phyloP scores from a whole-genome alignment of 2,888 invertebrate genomes.

The Limnephilus rhombicus region DNA sequence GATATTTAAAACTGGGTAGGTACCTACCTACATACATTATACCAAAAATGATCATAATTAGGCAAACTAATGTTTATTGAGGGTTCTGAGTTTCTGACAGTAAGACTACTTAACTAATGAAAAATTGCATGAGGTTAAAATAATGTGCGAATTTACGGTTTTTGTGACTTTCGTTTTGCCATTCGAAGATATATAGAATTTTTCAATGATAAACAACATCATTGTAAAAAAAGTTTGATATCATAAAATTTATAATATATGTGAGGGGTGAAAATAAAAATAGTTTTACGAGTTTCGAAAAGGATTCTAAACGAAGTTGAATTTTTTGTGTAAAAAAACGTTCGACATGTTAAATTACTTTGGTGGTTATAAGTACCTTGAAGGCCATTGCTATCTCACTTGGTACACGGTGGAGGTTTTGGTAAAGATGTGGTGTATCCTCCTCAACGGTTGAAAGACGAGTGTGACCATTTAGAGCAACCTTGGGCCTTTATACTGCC shows the following conservation, averaged over 20 bases:
- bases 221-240: no score
- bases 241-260: no score
- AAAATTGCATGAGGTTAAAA: not conserved
- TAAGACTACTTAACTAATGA: not conserved
- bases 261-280: no score
- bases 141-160: not conserved
- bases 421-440: constrained; percentile 2
- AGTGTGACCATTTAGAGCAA: constrained; percentile 31
- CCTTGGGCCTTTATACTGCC: constrained; percentile 38
- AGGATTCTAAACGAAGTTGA: no score
- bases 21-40: no score
- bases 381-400: constrained; percentile 31
- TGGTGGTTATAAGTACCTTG: constrained; percentile 26
- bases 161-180: not conserved
- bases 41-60: not conserved
- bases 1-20: not conserved
- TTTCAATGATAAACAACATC: not conserved
- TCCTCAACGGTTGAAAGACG: constrained; percentile 27
- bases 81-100: not conserved
- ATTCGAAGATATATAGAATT: not conserved
- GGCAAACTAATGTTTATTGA: not conserved
- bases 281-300: no score
- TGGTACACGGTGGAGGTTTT: not conserved
- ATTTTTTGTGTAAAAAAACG: not conserved
- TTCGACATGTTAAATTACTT: not conserved